These are phyloP conservation scores for Adelphocoris suturalis DNA, from an alignment of 2,888 invertebrate species.

Conservation along the genomic window DNA sequence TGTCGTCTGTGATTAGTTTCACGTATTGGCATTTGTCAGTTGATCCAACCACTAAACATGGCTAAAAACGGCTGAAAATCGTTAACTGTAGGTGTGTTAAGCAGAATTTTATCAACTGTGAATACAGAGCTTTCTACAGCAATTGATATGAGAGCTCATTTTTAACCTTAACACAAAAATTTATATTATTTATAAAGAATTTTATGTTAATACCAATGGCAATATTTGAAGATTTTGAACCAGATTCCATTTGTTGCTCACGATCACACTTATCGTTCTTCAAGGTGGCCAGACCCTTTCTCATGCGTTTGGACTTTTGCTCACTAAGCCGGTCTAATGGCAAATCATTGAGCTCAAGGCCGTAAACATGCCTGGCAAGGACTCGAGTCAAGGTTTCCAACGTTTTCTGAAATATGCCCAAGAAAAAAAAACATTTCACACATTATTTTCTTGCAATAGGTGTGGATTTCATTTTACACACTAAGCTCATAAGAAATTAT, in stretches of 20 bases:
- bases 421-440: neutral
- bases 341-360: slow-evolving; percentile 92
- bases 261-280: slow-evolving; percentile 72
- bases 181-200: too few species aligned
- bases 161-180: too few species aligned
- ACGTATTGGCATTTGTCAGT: neutral
- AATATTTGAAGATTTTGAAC: slow-evolving; percentile 67
- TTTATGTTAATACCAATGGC: slow-evolving; percentile 69
- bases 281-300: slow-evolving; percentile 78
- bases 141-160: too few species aligned
- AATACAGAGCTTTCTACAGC: too few species aligned
- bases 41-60: too few species aligned
- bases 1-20: neutral
- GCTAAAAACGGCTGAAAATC: too few species aligned
- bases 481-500: too few species aligned
- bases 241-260: slow-evolving; percentile 66
- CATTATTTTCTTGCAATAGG: too few species aligned
- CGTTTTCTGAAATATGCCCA: slow-evolving; percentile 85
- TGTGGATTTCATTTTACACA: too few species aligned
- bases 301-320: slow-evolving; percentile 86
- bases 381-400: slow-evolving; percentile 97
- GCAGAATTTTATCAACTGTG: too few species aligned
- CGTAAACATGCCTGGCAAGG: slow-evolving; percentile 95
- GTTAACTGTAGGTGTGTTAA: too few species aligned
- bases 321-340: slow-evolving; percentile 89